Evolutionary conservation across 2,888 invertebrate species (phyloP), one percentile per base, ranked within the genome.

Genomic region (Yponomeuta evonymella): DNA sequence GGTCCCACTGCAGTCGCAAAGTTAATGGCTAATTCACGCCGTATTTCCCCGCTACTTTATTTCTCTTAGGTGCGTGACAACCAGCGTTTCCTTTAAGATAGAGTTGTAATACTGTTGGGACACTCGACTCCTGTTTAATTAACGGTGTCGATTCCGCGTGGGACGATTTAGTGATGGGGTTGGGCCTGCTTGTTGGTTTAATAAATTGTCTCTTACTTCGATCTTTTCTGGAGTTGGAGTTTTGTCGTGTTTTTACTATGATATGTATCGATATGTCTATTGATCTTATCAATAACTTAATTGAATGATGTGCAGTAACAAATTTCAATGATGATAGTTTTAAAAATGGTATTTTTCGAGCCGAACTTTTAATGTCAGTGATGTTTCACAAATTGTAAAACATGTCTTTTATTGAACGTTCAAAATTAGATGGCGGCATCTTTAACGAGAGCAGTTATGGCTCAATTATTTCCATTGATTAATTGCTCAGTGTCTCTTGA

Each of bases 61-160:
- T 78, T 76, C 77, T 76, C 75, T 80, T 78, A 81, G 79, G 76
- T 80, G 81, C 84, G 83, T 84, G 82, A 82, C 83, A 81, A 77
- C 73, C 75, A 76, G 76, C 79, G 76, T 81, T 84, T 74, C 75
- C 78, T 79, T 79, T 73, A 74, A 80, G 78, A 82, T 80, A 75
- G 76, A 81, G 78, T 77, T 79, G 77, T 78, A 78, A 75, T 73
- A 75, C 77, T 72, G 74, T 71, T 71, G 78, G 76, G 77, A 79
- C 76, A 74, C 71, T 75, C 71, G 73, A 77, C 75, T 78, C 76
- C 75, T 77, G 78, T 77, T 79, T 79, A 80, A 81, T 78, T 80
- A 81, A 79, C 77, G 69, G 73, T 43, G 65, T 78, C 74, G 73
- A 73, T 73, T 78, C 76, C 73, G 78, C 77, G 81, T 83, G 79